Evolutionary conservation across 2,113 vertebrate species (phyloP).

Genomic region (Aptenodytes forsteri): DNA sequence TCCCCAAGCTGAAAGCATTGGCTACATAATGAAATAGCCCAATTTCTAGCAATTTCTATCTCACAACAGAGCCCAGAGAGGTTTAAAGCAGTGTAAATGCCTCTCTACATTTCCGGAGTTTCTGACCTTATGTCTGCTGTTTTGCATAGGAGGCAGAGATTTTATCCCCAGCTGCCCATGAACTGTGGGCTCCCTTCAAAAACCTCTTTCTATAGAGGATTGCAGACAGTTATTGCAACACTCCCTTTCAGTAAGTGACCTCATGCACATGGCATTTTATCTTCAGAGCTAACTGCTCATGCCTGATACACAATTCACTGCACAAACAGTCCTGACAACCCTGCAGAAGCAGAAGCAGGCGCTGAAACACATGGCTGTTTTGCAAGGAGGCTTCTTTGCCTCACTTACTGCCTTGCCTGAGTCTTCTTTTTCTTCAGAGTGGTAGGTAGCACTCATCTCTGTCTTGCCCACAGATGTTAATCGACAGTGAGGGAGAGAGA

Average conservation of each 20-base stretch:
- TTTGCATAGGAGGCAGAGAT: not conserved
- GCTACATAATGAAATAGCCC: not conserved
- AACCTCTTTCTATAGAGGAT: not conserved
- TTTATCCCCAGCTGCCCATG: not conserved
- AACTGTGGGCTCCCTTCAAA: not conserved
- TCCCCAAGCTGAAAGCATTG: not conserved
- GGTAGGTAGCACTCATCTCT: not conserved
- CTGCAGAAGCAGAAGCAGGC: constrained; percentile 18
- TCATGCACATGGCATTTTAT: not conserved
- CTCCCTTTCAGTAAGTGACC: not conserved
- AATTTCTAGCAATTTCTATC: not conserved
- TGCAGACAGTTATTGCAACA: not conserved
- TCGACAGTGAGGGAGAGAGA: not conserved
- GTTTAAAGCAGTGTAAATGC: not conserved
- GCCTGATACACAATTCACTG: not conserved
- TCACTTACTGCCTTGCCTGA: not conserved
- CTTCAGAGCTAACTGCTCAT: not conserved
- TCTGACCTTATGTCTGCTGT: not conserved
- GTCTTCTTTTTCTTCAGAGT: not conserved
- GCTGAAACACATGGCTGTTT: constrained; percentile 24
- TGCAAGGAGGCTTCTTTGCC: not conserved
- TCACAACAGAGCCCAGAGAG: not conserved
- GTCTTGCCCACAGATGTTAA: not conserved
- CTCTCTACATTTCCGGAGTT: not conserved
- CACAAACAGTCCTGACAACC: constrained; percentile 34